Evolutionary conservation across 2,888 invertebrate species (phyloP), one percentile per base, ranked within the genome.

Genomic region (Drosophila quinaria): DNA sequence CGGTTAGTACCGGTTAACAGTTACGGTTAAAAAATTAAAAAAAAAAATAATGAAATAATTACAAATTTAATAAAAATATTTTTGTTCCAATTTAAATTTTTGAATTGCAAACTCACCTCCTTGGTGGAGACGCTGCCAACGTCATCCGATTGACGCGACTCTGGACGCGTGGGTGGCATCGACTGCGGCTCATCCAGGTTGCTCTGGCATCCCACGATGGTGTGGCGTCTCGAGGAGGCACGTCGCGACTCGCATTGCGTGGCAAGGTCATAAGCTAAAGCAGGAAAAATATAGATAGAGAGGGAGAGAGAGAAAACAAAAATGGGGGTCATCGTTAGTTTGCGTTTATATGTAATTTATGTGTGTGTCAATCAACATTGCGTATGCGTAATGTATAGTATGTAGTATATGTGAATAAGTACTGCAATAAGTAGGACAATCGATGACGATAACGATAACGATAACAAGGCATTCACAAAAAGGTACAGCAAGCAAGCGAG

Each of bases 261-360:
- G 70, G 97, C 97, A 92, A 97, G 93, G 93, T 97, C 97, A 91
- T 97, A 97, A 49, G 96, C 96, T 95, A 93, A 25, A 33, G 35
- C 39, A 25, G 17, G 8, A 41, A n/a, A 55, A 31, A 13, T 19
- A 8, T 13, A 35, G 13, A n/a, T 6, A 6, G 17, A 35, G 52
- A 46, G 56, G 22, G 25, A 33, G 37, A 42, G 15, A 51, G 49
- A 4, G 35, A 51, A 13, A 19, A 22, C 42, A 59, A 22, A 13
- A 29, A 33, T n/a, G 31, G 10, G 33, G 39, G 46, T 29, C 55
- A 49, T 47, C 58, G 78, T 78, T 74, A 77, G 59, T 52, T 37
- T 39, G 52, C 58, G 55, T 56, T 61, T 60, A n/a, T 49, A 56
- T 59, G 44, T 56, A 74, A 74, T 37, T n/a, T 37, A 37, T 37